These are phyloP conservation scores for Trichonephila inaurata DNA, from an alignment of 1,140 invertebrate species.

Conservation along the genomic window DNA sequence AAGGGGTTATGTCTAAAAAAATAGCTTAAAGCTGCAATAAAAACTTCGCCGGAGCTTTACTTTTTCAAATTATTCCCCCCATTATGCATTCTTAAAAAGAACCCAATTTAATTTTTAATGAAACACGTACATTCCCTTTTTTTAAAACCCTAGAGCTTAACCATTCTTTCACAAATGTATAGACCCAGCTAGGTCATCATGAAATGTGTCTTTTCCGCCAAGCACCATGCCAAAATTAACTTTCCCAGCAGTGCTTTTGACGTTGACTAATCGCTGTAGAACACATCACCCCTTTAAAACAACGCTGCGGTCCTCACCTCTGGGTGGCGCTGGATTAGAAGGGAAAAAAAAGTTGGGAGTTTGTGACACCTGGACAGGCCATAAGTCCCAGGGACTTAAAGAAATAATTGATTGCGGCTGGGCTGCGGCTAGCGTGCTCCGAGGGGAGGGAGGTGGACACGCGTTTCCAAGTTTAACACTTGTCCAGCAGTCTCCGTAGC, in stretches of 20 bases:
- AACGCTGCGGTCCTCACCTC: conserved; percentile 24
- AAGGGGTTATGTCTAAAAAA: too few species aligned
- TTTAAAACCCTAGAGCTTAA: too few species aligned
- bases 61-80: too few species aligned
- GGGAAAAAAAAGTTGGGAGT: background rate
- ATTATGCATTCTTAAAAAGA: too few species aligned
- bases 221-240: background rate
- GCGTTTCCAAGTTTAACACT: conserved; percentile 67
- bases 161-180: too few species aligned
- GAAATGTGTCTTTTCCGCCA: background rate
- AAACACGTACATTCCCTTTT: too few species aligned
- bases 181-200: too few species aligned
- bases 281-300: conserved; percentile 31
- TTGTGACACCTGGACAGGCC: conserved; percentile 65
- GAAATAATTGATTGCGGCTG: conserved; percentile 57
- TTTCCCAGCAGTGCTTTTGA: background rate
- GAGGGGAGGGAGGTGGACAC: background rate
- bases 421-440: background rate
- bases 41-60: too few species aligned
- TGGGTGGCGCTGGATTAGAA: background rate
- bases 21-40: too few species aligned
- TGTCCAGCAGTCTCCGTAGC: conserved; percentile 56
- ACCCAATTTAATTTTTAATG: too few species aligned
- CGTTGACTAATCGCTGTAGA: background rate
- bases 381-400: conserved; percentile 69